Percentiles rank a stretch among this genome's conserved stretches.
Evolutionary conservation across 1,140 invertebrate genomes (phyloP).

Genomic region (Lethocerus indicus): DNA sequence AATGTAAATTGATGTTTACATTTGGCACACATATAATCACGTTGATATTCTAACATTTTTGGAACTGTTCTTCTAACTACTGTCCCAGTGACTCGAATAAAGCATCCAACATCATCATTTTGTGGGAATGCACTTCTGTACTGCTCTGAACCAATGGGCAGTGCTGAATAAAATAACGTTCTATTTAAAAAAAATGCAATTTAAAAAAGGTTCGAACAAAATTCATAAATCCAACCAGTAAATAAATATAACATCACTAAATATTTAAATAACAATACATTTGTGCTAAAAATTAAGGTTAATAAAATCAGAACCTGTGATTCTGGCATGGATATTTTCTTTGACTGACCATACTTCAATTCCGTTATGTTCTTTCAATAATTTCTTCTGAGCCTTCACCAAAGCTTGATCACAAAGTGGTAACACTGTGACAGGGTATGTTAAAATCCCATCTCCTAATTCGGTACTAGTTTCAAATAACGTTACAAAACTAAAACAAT

Average conservation of each 20-base stretch:
- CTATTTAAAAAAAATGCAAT: background rate
- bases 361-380: conserved; percentile 12
- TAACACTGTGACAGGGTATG: conserved; percentile 32
- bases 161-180: conserved; percentile 25
- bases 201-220: background rate
- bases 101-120: conserved; percentile 44
- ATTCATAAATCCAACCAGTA: background rate
- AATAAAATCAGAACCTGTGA: conserved; percentile 22
- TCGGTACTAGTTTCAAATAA: conserved; percentile 38
- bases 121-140: conserved; percentile 39
- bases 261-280: background rate
- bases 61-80: conserved; percentile 55
- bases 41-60: conserved; percentile 58
- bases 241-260: background rate
- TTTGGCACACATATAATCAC: conserved; percentile 56
- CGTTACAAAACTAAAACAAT: conserved; percentile 38
- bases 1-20: conserved; percentile 49
- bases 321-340: conserved; percentile 42
- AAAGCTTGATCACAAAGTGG: conserved; percentile 42
- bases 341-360: conserved; percentile 33
- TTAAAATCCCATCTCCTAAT: conserved; percentile 36
- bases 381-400: conserved; percentile 33
- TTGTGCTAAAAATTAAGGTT: background rate
- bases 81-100: conserved; percentile 46
- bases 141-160: conserved; percentile 38